Base-by-base conservation (phyloP, 2,888 invertebrate species). In the Callyntrura guangdongensis region DNA sequence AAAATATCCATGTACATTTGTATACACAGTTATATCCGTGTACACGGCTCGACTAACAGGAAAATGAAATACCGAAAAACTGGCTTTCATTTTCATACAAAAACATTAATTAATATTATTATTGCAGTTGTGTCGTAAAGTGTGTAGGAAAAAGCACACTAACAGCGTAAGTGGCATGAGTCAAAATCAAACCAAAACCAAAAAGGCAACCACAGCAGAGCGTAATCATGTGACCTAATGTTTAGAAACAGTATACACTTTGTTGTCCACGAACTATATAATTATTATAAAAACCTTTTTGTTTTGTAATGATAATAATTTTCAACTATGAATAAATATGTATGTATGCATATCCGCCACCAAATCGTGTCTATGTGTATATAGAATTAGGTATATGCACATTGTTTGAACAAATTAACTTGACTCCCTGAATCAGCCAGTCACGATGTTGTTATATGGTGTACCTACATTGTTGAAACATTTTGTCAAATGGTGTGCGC, bases 161-260 rank as follows among this genome's bases (percentile, higher is more conserved):
- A 17, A 47, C 25, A 47, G n/a, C n/a, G n/a, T n/a, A n/a, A n/a
- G 9, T 20, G 49, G 12, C 49, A 49, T n/a, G 9, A 20, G 25
- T 1, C 53, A 77, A n/a, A 77, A 25, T 53, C 49, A 49, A 22
- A 47, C 20, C 74, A 64, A 82, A 82, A 59, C 61, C 61, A 61
- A 61, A 81, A 59, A 47, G 20, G 36, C 45, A 82, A 82, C 61
- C 61, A 59, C 81, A 61, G 61, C 61, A 59, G 59, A 61, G 61
- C 47, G 22, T 82, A 61, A 61, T 82, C 61, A 36, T 82, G 6
- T 53, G 20, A 61, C 45, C 82, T 45, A 82, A 14, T 59, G 17
- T 27, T 81, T 27, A 36, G 81, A 17, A 17, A 59, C 2, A 11
- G 53, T 53, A 53, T 9, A 53, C 53, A 47, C 47, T 67, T 67